Percentiles rank a stretch among this genome's conserved stretches.
phyloP scores from a whole-genome alignment of 2,888 invertebrate genomes.

The Microchrysa polita region DNA sequence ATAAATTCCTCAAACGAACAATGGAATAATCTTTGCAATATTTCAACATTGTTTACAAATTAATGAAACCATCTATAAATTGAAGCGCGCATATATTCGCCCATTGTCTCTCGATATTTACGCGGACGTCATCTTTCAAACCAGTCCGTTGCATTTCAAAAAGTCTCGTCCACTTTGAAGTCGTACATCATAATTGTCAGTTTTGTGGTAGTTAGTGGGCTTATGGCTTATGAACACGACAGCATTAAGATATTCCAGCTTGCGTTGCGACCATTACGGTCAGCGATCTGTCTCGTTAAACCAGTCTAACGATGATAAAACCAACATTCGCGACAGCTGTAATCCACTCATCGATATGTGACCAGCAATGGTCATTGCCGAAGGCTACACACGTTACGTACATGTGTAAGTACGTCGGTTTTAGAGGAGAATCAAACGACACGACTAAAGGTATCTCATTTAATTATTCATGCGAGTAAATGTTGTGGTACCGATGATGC shows the following conservation, averaged over 20 bases:
- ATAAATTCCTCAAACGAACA: no score
- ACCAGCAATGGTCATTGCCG: background rate
- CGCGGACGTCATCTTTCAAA: no score
- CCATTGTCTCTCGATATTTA: no score
- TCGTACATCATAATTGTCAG: conserved; percentile 38
- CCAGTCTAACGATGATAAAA: conserved; percentile 37
- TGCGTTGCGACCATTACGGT: conserved; percentile 2
- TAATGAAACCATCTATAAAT: no score
- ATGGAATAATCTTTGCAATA: no score
- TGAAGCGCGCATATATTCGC: no score
- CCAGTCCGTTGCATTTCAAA: no score
- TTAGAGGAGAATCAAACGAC: background rate
- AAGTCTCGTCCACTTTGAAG: background rate
- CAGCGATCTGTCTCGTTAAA: conserved; percentile 38
- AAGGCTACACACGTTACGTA: background rate
- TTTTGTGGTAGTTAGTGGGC: conserved; percentile 13
- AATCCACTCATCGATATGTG: conserved; percentile 21
- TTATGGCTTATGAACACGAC: conserved; percentile 11
- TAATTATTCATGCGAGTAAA: conserved; percentile 37
- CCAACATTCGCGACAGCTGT: conserved; percentile 31
- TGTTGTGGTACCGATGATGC: conserved; percentile 14
- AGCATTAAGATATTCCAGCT: conserved; percentile 25
- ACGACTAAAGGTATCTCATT: conserved; percentile 29
- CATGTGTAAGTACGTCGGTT: background rate
- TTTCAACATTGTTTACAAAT: no score